Conservation (phyloP, 2,113 vertebrate genomes). For the Gadus macrocephalus region DNA sequence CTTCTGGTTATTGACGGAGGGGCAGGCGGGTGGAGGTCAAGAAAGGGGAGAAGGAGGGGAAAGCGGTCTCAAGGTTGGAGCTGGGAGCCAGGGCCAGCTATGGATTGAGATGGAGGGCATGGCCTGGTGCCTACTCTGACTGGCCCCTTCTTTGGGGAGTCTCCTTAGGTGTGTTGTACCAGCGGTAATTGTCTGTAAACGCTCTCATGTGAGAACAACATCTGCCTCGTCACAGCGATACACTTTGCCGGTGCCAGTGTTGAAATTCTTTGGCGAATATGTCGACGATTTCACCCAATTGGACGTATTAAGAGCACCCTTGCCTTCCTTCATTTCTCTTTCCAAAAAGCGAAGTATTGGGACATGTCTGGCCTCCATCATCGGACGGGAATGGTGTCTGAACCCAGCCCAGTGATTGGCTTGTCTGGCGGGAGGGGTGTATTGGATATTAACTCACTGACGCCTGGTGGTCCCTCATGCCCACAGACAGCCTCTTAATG, state of each 20-base stretch:
- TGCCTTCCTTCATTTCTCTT: neutral
- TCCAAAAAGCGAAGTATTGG: neutral
- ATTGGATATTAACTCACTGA: conserved; percentile 71
- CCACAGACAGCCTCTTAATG: conserved; percentile 83
- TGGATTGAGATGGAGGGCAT: conserved; percentile 57
- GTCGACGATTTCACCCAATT: neutral
- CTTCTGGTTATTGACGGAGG: conserved; percentile 72
- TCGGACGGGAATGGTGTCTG: conserved; percentile 23
- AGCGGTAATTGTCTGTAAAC: conserved; percentile 23
- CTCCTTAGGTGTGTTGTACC: conserved; percentile 32
- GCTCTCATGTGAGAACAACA: conserved; percentile 22
- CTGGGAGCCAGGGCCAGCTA: conserved; percentile 59
- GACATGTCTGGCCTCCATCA: neutral
- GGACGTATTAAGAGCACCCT: neutral
- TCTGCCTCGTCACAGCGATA: too few relatives aligned
- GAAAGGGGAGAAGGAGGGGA: conserved; percentile 29
- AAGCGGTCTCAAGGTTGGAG: conserved; percentile 70
- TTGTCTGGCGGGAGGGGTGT: conserved; percentile 56
- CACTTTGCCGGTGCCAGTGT: neutral
- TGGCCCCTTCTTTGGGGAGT: conserved; percentile 46
- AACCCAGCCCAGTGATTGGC: conserved; percentile 40
- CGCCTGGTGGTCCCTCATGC: conserved; percentile 81
- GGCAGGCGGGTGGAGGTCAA: conserved; percentile 20
- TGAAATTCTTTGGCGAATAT: conserved; percentile 5
- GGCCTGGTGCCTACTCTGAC: conserved; percentile 37